Base-by-base conservation (phyloP, 2,113 vertebrate species). In the Brachypodius melanocephalos region DNA sequence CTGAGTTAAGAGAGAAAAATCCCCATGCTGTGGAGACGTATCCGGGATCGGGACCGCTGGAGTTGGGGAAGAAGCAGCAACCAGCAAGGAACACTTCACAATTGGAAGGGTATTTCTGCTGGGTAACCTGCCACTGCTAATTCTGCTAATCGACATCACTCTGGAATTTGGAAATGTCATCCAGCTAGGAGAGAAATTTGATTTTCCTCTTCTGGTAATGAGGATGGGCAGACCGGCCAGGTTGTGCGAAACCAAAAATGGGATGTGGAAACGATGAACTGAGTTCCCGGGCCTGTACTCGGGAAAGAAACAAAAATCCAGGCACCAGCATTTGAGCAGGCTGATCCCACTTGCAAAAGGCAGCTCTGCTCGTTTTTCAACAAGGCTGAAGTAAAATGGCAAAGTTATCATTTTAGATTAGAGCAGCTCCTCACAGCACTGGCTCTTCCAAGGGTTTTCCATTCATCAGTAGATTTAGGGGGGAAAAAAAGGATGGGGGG, bases 101-200 rank as follows among this genome's bases (percentile, higher is more conserved):
- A 83, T 67, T 79, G 91, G 81, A 85, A 93, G 42, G 32, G 42
- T 55, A 71, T 90, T 93, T 96, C 15, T 93, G 85, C 82, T 0
- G 2, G 59, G 77, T 96, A 95, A 90, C 67, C 94, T 95, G 94
- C 88, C 82, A 88, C 82, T 32, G 72, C 65, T 94, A 89, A 95
- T 96, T 85, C 45, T 91, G 78, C 87, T 95, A 93, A 96, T 96
- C 75, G 0, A 93, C 95, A 95, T 96, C 91, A 95, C 72, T 59
- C 51, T 74, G 88, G 85, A 93, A 90, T 96, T 88, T 91, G 72
- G 94, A 96, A 97, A 72, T 72, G 65, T 91, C 93, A 93, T 84
- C 90, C 85, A 91, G 67, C 85, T 76, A 90, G 88, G 93, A 93
- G 72, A 94, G 93, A 95, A 97, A 96, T 94, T 96, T 83, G 88